Percentiles rank a stretch among this genome's conserved stretches.
These are phyloP conservation scores for Salticus scenicus DNA, from an alignment of 2,888 invertebrate genomes.

Conservation along the genomic window DNA sequence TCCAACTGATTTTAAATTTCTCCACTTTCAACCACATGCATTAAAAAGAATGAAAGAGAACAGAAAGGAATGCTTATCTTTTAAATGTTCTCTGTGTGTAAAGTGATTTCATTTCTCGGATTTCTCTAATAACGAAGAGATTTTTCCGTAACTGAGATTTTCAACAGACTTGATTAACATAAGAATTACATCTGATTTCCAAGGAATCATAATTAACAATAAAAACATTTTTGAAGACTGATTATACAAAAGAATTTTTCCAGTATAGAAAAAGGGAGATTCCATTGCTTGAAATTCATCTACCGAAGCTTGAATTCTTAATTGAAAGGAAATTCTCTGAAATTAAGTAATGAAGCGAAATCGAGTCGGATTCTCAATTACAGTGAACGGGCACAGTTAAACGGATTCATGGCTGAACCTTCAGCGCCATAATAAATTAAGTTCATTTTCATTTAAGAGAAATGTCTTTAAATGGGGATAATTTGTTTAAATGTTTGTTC, in stretches of 20 bases:
- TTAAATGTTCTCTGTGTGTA: too few relatives aligned
- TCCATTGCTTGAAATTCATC: neutral
- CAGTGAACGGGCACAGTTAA: slow-evolving; percentile 31
- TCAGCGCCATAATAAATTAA: slow-evolving; percentile 21
- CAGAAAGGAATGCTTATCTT: too few relatives aligned
- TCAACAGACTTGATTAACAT: neutral
- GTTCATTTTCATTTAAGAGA: slow-evolving; percentile 32
- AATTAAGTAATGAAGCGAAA: slow-evolving; percentile 43
- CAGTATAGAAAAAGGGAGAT: neutral
- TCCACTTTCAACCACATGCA: too few relatives aligned
- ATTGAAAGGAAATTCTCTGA: neutral
- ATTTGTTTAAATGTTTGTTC: slow-evolving; percentile 46
- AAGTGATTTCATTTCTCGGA: too few relatives aligned
- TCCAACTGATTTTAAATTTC: too few relatives aligned
- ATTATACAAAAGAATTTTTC: neutral
- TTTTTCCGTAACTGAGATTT: too few relatives aligned
- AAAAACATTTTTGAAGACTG: neutral
- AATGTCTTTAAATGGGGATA: slow-evolving; percentile 24
- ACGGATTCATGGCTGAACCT: neutral
- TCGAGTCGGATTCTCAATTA: slow-evolving; percentile 53
- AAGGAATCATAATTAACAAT: neutral
- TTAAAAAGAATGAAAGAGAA: too few relatives aligned
- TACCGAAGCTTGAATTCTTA: neutral
- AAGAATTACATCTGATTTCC: neutral
- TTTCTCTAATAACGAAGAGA: too few relatives aligned